A percentile compares a stretch with the other conserved stretches of the same genome.
Evolutionary conservation across 2,888 invertebrate genomes (phyloP).

Genomic region (Eupithecia exiguata): DNA sequence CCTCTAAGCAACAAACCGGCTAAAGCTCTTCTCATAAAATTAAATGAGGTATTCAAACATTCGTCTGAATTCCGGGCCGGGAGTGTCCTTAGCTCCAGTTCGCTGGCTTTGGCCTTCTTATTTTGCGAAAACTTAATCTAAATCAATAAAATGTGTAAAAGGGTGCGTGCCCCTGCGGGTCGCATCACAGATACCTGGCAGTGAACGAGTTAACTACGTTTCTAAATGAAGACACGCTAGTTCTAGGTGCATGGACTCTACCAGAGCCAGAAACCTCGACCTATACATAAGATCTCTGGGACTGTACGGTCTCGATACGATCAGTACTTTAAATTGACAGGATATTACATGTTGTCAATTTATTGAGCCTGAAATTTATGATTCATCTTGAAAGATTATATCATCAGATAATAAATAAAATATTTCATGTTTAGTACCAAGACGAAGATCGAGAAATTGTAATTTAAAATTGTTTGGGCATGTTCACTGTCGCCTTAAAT

Average conservation of each 20-base stretch:
- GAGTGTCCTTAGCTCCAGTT: too few relatives aligned
- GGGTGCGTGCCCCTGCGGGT: too few relatives aligned
- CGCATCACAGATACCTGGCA: too few relatives aligned
- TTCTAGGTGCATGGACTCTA: not conserved
- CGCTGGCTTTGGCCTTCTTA: too few relatives aligned
- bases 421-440: not conserved
- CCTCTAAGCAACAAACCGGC: too few relatives aligned
- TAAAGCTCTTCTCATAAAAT: too few relatives aligned
- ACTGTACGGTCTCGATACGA: not conserved
- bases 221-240: not conserved
- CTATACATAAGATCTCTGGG: not conserved
- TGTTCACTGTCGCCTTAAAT: not conserved
- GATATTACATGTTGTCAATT: too few relatives aligned
- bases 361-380: not conserved
- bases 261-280: too few relatives aligned
- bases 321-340: not conserved
- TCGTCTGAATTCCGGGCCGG: too few relatives aligned
- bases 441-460: not conserved
- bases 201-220: not conserved
- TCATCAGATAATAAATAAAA: not conserved
- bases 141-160: too few relatives aligned
- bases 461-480: not conserved
- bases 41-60: too few relatives aligned
- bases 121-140: too few relatives aligned
- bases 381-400: not conserved